A percentile compares a stretch with the other conserved stretches of the same genome.
phyloP scores from a whole-genome alignment of 1,140 invertebrate genomes.

The Drosophila lacteicornis region DNA sequence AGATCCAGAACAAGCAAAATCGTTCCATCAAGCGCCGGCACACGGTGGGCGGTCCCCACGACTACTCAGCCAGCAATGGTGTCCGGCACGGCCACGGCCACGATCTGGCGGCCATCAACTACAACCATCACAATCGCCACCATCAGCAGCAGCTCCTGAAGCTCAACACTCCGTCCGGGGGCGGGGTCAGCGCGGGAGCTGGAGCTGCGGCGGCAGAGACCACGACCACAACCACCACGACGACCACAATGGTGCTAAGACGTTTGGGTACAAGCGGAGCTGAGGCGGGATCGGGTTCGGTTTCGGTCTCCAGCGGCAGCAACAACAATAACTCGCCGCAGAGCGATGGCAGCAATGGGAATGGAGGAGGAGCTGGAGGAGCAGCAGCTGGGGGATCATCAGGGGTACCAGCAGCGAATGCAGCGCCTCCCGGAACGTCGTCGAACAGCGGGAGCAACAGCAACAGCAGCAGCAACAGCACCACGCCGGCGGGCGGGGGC shows the following conservation, averaged over 20 bases:
- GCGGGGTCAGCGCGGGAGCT: neutral
- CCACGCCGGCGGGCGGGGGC: conserved; percentile 26
- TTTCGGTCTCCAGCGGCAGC: conserved; percentile 30
- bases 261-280: conserved; percentile 38
- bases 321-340: conserved; percentile 78
- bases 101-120: conserved; percentile 68
- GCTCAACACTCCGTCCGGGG: conserved; percentile 30
- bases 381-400: neutral
- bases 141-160: conserved; percentile 72
- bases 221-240: conserved; percentile 71
- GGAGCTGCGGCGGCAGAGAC: conserved; percentile 61
- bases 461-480: conserved; percentile 38
- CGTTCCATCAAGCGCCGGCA: conserved; percentile 94
- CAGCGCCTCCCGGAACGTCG: neutral
- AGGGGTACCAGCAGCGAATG: neutral
- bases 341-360: conserved; percentile 74
- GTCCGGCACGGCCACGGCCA: conserved; percentile 36
- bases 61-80: conserved; percentile 85
- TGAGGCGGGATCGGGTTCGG: conserved; percentile 17
- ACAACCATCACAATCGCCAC: conserved; percentile 74
- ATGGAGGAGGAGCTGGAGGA: conserved; percentile 15
- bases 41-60: conserved; percentile 95
- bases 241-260: conserved; percentile 63
- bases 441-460: conserved; percentile 13
- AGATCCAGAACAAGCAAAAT: conserved; percentile 86